Conservation (phyloP, 2,797 vertebrate species). For the Australoheros facetus region DNA sequence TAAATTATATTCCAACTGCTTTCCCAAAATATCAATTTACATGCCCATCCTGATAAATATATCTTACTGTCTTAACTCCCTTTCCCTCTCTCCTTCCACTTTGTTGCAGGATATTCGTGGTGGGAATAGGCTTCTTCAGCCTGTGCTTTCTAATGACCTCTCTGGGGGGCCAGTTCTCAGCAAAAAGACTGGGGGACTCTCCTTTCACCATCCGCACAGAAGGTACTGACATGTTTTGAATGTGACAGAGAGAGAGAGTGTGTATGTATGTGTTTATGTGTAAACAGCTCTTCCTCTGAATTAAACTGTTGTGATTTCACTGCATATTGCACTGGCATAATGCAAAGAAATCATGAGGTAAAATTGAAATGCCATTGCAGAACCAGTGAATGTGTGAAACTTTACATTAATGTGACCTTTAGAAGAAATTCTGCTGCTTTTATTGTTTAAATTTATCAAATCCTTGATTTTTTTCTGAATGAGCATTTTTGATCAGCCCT, state of each 20-base stretch:
- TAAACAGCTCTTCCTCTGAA: constrained; percentile 21
- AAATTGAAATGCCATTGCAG: constrained; percentile 3
- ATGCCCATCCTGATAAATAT: constrained; percentile 28
- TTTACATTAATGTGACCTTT: background rate
- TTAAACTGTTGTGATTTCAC: constrained; percentile 41
- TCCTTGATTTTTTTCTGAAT: too few species aligned
- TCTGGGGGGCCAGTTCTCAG: constrained; percentile 92
- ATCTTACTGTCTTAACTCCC: constrained; percentile 18
- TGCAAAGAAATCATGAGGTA: constrained; percentile 2
- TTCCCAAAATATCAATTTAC: constrained; percentile 44
- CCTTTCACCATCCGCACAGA: constrained; percentile 94
- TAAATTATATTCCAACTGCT: background rate
- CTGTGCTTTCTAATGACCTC: constrained; percentile 97
- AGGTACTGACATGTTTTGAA: constrained; percentile 78
- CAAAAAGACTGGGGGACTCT: constrained; percentile 91
- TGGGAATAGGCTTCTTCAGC: constrained; percentile 94
- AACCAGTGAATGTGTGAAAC: constrained; percentile 1
- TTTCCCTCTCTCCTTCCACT: constrained; percentile 40
- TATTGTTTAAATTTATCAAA: background rate
- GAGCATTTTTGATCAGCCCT: background rate
- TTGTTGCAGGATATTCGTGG: constrained; percentile 88
- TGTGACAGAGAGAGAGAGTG: background rate
- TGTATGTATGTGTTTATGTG: constrained; percentile 15
- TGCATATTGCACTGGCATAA: constrained; percentile 12
- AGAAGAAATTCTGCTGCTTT: constrained; percentile 13